Conservation (phyloP, 2,113 vertebrate genomes). For the Rutilus rutilus region DNA sequence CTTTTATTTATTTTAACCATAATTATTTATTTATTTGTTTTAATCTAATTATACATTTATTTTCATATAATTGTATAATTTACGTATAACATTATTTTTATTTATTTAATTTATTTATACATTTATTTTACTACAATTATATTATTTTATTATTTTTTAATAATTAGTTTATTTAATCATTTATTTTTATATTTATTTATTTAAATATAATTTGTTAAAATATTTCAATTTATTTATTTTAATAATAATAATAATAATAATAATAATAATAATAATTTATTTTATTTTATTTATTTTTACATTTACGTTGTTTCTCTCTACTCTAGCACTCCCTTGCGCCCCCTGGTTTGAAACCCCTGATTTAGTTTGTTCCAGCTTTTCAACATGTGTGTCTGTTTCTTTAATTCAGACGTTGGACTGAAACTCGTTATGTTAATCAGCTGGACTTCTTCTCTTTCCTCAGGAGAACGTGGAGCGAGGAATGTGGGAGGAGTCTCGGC, state of each 20-base stretch:
- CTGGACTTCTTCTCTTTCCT: not conserved
- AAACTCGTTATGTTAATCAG: not conserved
- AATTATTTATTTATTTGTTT: too few species aligned
- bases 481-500: constrained; percentile 77
- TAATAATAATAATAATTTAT: not conserved
- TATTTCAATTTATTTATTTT: not conserved
- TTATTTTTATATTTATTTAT: not conserved
- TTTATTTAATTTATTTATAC: too few species aligned
- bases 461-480: constrained; percentile 88
- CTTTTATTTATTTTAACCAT: too few species aligned
- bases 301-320: not conserved
- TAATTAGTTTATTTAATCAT: not conserved
- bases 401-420: not conserved
- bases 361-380: too few species aligned
- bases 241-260: rapidly evolving
- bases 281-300: not conserved
- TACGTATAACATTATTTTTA: too few species aligned
- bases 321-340: not conserved
- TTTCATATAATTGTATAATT: too few species aligned
- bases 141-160: not conserved
- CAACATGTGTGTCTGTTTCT: not conserved
- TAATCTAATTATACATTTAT: too few species aligned
- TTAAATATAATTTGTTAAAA: not conserved
- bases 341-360: not conserved
- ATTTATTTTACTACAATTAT: too few species aligned